Conservation (phyloP, 2,888 invertebrate species). For the Meganola albula region DNA sequence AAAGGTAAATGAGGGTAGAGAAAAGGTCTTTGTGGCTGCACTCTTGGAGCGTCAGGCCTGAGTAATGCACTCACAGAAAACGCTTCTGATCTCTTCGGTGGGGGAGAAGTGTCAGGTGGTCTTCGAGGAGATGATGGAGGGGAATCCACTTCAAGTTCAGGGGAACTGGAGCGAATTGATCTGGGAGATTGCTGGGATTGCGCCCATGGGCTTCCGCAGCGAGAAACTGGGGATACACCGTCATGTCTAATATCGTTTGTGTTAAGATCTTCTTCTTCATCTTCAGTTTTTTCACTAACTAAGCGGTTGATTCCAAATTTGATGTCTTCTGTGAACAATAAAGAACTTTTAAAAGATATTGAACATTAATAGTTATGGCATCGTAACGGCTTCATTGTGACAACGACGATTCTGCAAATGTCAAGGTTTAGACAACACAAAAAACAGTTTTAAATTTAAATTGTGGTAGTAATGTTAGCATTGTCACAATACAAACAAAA, state of each 20-base stretch:
- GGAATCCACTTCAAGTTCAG: slow-evolving; percentile 87
- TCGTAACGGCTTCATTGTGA: no score
- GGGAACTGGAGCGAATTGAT: slow-evolving; percentile 79
- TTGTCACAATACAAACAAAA: slow-evolving; percentile 25
- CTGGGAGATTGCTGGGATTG: slow-evolving; percentile 67
- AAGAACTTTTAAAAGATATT: no score
- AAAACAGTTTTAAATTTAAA: no score
- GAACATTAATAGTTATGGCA: no score
- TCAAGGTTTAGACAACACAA: no score
- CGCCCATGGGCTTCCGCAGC: slow-evolving; percentile 75
- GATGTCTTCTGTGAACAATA: slow-evolving; percentile 84
- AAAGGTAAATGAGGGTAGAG: slow-evolving; percentile 80
- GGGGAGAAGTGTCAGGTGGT: slow-evolving; percentile 64
- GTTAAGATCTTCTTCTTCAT: slow-evolving; percentile 76
- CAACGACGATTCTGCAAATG: no score
- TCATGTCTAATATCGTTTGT: slow-evolving; percentile 50
- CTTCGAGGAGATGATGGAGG: slow-evolving; percentile 81
- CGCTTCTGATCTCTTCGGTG: slow-evolving; percentile 85
- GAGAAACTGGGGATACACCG: slow-evolving; percentile 64
- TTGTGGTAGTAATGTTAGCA: no score
- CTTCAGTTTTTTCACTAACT: slow-evolving; percentile 82
- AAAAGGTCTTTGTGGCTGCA: slow-evolving; percentile 78
- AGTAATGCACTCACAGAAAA: slow-evolving; percentile 90
- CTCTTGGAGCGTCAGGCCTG: slow-evolving; percentile 85
- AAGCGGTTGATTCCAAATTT: slow-evolving; percentile 91